phyloP scores from a whole-genome alignment of 2,113 vertebrate genomes.

The Coreoperca whiteheadi region DNA sequence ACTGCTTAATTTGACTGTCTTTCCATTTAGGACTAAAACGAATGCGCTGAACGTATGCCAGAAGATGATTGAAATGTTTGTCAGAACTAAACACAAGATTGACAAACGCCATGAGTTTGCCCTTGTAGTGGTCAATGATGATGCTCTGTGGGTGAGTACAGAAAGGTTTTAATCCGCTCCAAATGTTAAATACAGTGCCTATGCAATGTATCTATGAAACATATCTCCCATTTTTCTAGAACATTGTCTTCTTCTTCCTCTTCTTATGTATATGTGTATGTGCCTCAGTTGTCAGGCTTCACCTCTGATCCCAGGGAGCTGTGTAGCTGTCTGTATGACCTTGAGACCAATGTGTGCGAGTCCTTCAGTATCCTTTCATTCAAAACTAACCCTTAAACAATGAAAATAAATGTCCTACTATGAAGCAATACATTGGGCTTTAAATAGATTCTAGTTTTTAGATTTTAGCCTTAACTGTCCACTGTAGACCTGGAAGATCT shows the following conservation, averaged over 20 bases:
- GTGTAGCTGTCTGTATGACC: slow-evolving; percentile 96
- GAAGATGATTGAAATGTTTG: slow-evolving; percentile 99
- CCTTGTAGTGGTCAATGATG: slow-evolving; percentile 93
- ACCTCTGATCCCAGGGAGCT: slow-evolving; percentile 95
- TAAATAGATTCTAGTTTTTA: neutral
- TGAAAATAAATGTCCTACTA: neutral
- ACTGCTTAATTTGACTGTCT: neutral
- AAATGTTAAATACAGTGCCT: neutral
- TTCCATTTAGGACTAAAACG: slow-evolving; percentile 87
- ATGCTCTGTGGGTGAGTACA: slow-evolving; percentile 91
- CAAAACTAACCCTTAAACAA: neutral
- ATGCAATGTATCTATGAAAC: neutral
- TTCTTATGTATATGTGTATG: neutral
- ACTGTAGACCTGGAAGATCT: slow-evolving; percentile 93
- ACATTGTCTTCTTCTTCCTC: neutral
- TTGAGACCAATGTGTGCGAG: slow-evolving; percentile 94
- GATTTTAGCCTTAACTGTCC: slow-evolving; percentile 58
- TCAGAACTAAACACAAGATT: slow-evolving; percentile 96
- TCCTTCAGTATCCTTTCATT: slow-evolving; percentile 93
- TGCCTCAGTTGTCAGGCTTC: slow-evolving; percentile 91
- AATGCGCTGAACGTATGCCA: slow-evolving; percentile 95
- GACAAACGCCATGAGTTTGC: slow-evolving; percentile 96
- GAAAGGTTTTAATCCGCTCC: neutral
- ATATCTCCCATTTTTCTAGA: no score
- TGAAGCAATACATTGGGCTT: neutral